Evolutionary conservation across 2,113 vertebrate genomes (phyloP), one percentile per base, ranked within the genome.

Genomic region (Athene cunicularia): DNA sequence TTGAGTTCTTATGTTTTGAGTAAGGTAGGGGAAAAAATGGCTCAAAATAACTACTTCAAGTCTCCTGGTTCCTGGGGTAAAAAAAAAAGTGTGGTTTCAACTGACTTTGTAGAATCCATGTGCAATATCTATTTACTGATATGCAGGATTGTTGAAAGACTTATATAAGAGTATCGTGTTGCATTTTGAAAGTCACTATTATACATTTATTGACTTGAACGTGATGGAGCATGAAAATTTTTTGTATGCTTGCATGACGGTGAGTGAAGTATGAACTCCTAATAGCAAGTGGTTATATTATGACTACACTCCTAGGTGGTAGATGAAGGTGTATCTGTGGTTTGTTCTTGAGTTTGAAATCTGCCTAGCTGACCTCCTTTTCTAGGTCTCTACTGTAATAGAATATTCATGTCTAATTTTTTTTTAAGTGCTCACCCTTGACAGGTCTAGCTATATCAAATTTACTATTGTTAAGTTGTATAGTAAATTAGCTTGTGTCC

Each of bases 91-190:
- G 47, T 11, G 3, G 8, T 17, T 89, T 89, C 2, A 10, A 1
- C 58, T 62, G 30, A 33, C 14, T 27, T 37, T 35, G 12, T 64
- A 26, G 64, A n/a, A 30, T 75, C 20, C 5, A 1, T 27, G 41
- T 74, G 21, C 26, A 10, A 1, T 52, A 16, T 8, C 10, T 73
- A 8, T 85, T 28, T 76, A 2, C 14, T 56, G 68, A 32, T 23
- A 15, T 0, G 8, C 27, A 63, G 28, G n/a, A 56, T 35, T 23
- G 59, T 39, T 43, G 19, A 49, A 14, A 75, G 32, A 19, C 24
- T 64, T 53, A 5, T 0, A 0, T 11, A 26, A 41, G 23, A 39
- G 0, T 5, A 8, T 68, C 0, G 0, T 39, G 14, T 17, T 80
- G 35, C 8, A 8, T 62, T 39, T 39, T 33, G 32, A 50, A 75